Evolutionary conservation across 2,113 vertebrate genomes (phyloP).

Genomic region (Octodon degus): DNA sequence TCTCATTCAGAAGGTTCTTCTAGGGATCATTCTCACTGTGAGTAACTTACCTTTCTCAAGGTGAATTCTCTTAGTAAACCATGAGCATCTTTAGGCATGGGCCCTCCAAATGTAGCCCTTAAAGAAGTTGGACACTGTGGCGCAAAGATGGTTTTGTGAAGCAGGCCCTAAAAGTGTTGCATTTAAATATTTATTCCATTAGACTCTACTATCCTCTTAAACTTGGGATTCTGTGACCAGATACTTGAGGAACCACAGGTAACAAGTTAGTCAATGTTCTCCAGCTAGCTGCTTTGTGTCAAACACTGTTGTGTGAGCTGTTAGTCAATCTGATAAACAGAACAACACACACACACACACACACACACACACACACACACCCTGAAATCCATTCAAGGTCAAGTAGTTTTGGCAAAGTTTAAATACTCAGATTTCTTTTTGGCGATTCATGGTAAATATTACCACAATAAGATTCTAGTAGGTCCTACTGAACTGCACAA

Average conservation of each 20-base stretch:
- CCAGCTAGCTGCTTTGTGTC: not conserved
- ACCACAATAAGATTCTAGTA: not conserved
- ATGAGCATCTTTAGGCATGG: not conserved
- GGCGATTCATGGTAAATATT: not conserved
- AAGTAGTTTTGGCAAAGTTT: conserved; percentile 1
- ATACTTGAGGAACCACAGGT: not conserved
- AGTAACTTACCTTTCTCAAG: not conserved
- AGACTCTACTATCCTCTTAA: not conserved
- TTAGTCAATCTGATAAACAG: not conserved
- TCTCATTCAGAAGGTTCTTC: not conserved
- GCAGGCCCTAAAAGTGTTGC: not conserved
- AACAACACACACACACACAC: not conserved
- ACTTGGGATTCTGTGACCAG: not conserved
- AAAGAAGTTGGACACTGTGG: too few species aligned
- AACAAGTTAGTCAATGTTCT: not conserved
- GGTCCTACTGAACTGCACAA: not conserved
- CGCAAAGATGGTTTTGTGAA: not conserved
- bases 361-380: too few species aligned
- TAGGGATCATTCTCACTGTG: not conserved
- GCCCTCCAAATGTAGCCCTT: not conserved
- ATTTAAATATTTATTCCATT: not conserved
- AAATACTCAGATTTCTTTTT: not conserved
- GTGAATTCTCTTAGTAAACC: not conserved
- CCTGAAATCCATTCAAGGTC: not conserved
- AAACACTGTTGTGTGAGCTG: not conserved